These are phyloP conservation scores for Typhlichthys subterraneus DNA, from an alignment of 2,797 vertebrate genomes.

Conservation along the genomic window DNA sequence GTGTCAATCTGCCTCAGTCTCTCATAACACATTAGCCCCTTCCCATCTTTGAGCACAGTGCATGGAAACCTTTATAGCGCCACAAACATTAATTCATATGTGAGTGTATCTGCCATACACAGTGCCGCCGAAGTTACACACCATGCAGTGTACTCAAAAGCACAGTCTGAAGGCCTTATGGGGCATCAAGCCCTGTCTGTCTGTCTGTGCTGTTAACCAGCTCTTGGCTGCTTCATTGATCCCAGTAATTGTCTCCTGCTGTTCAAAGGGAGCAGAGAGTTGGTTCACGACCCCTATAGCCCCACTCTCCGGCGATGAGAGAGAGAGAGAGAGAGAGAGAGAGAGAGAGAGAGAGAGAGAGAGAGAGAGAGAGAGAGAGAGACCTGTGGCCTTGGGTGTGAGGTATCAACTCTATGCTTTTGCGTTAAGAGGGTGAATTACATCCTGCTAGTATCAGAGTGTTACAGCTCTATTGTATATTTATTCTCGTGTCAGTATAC, in stretches of 20 bases:
- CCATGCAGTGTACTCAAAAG: slow-evolving; percentile 37
- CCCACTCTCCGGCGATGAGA: slow-evolving; percentile 64
- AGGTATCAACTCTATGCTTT: slow-evolving; percentile 47
- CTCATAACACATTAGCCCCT: too few species aligned
- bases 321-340: slow-evolving; percentile 31
- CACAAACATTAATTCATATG: not conserved
- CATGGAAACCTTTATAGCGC: not conserved
- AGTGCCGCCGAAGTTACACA: slow-evolving; percentile 14
- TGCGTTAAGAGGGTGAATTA: slow-evolving; percentile 47
- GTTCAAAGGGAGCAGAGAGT: slow-evolving; percentile 72
- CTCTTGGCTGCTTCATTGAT: slow-evolving; percentile 74
- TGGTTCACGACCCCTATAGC: slow-evolving; percentile 69
- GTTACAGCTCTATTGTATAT: not conserved
- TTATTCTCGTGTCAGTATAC: too few species aligned
- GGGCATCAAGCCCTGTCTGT: slow-evolving; percentile 66
- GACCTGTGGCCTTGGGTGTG: slow-evolving; percentile 52
- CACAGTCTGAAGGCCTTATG: slow-evolving; percentile 38
- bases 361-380: slow-evolving; percentile 38
- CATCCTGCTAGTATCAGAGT: slow-evolving; percentile 23
- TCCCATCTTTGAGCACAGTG: not conserved
- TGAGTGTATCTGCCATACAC: slow-evolving; percentile 11
- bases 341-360: slow-evolving; percentile 18
- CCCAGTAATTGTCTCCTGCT: slow-evolving; percentile 72
- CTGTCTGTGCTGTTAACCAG: slow-evolving; percentile 64
- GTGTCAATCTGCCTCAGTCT: too few species aligned